phyloP scores from a whole-genome alignment of 1,140 invertebrate genomes.

The Cydia splendana region DNA sequence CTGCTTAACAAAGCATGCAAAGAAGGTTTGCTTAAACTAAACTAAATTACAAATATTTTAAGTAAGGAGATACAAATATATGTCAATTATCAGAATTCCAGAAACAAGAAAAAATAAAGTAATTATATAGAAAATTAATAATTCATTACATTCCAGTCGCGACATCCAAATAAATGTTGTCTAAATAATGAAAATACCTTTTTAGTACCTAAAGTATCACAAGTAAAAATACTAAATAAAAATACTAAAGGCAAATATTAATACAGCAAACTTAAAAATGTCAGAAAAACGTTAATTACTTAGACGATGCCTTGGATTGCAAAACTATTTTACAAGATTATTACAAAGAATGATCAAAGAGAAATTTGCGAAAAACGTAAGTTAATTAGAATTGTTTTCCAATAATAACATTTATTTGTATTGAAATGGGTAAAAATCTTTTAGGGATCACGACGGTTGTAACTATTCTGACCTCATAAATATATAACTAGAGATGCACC shows the following conservation, averaged over 20 bases:
- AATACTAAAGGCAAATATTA: background rate
- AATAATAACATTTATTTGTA: background rate
- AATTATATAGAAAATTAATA: too few species aligned
- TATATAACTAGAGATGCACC: too few species aligned
- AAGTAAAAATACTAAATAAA: background rate
- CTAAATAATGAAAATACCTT: conserved; percentile 1
- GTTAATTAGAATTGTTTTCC: conserved; percentile 2
- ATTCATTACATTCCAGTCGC: too few species aligned
- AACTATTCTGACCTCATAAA: background rate
- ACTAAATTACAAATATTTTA: too few species aligned
- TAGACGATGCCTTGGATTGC: background rate
- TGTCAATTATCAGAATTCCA: too few species aligned
- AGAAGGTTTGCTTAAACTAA: too few species aligned
- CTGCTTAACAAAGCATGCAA: too few species aligned
- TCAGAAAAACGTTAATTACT: background rate
- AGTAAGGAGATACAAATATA: too few species aligned
- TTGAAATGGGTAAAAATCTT: background rate
- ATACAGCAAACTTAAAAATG: background rate
- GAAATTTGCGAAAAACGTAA: background rate
- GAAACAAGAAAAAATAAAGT: too few species aligned
- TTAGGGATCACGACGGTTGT: background rate
- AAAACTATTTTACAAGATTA: background rate
- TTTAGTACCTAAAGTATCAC: too few species aligned
- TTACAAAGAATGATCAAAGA: background rate
- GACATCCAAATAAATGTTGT: too few species aligned